phyloP scores from a whole-genome alignment of 2,113 vertebrate species.

The Halcyon malimbica region DNA sequence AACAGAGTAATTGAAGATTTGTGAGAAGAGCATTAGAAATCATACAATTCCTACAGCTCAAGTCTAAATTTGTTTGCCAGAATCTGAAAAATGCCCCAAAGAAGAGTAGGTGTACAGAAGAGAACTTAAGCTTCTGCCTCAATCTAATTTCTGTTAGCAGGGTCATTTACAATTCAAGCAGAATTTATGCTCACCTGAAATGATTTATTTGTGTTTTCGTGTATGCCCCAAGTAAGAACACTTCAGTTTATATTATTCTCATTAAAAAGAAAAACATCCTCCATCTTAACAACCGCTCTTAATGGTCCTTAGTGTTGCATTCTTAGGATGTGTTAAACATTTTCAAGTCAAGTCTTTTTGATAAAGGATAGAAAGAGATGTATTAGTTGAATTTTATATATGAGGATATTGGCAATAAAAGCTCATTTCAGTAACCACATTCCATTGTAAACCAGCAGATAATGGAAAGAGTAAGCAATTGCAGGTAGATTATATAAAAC shows the following conservation, averaged over 20 bases:
- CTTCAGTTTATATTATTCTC: slow-evolving; percentile 45
- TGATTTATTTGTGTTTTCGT: slow-evolving; percentile 37
- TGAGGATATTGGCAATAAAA: background rate
- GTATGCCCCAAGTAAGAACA: background rate
- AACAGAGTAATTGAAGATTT: background rate
- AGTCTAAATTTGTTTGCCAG: slow-evolving; percentile 26
- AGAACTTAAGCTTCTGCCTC: background rate
- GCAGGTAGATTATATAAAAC: background rate
- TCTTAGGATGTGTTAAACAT: slow-evolving; percentile 11
- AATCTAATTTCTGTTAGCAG: slow-evolving; percentile 12
- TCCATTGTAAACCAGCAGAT: background rate
- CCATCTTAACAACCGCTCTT: background rate
- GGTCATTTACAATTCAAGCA: slow-evolving; percentile 10
- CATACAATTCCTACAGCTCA: background rate
- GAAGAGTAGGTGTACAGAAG: background rate
- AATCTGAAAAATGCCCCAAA: slow-evolving; percentile 30
- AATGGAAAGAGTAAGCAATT: background rate
- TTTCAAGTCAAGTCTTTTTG: background rate
- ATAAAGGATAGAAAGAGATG: background rate
- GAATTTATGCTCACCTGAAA: slow-evolving; percentile 22
- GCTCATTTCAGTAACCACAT: background rate
- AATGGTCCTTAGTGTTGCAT: background rate
- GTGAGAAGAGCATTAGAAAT: background rate
- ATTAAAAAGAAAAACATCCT: slow-evolving; percentile 19
- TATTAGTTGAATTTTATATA: slow-evolving; percentile 1